phyloP scores from a whole-genome alignment of 2,113 vertebrate species.

The Callipepla californica region DNA sequence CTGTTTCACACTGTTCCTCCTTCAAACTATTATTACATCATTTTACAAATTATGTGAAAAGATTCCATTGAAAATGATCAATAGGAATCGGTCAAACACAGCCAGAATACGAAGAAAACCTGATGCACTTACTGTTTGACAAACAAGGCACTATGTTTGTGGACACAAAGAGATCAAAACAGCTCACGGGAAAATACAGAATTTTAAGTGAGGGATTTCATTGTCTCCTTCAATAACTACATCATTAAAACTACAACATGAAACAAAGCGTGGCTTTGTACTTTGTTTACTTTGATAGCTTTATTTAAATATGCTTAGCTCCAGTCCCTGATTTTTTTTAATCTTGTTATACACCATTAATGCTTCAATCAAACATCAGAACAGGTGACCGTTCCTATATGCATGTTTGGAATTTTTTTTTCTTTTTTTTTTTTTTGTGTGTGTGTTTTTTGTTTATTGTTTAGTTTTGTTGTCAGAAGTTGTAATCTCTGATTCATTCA shows the following conservation, averaged over 20 bases:
- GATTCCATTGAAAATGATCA: conserved; percentile 51
- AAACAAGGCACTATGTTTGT: conserved; percentile 18
- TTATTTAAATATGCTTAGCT: conserved; percentile 38
- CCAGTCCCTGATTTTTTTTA: not conserved
- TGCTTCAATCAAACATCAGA: not conserved
- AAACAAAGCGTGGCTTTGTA: not conserved
- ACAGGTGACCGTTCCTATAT: not conserved
- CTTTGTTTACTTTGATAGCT: conserved; percentile 1
- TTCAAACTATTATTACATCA: conserved; percentile 43
- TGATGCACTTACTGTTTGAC: not conserved
- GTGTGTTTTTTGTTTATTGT: no score
- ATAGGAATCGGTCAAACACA: conserved; percentile 8
- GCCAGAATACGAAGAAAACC: conserved; percentile 20
- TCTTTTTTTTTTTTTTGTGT: not conserved
- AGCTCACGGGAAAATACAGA: not conserved
- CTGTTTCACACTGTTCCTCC: conserved; percentile 21
- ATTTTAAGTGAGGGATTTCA: not conserved
- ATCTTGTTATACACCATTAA: not conserved
- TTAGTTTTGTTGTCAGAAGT: not conserved
- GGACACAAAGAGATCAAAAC: conserved; percentile 19
- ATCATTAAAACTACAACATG: conserved; percentile 9
- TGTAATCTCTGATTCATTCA: not conserved
- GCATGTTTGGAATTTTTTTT: no score
- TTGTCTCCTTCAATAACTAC: conserved; percentile 21
- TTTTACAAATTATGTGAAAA: conserved; percentile 46